phyloP scores from a whole-genome alignment of 2,888 invertebrate genomes.

The Plebejus argus region DNA sequence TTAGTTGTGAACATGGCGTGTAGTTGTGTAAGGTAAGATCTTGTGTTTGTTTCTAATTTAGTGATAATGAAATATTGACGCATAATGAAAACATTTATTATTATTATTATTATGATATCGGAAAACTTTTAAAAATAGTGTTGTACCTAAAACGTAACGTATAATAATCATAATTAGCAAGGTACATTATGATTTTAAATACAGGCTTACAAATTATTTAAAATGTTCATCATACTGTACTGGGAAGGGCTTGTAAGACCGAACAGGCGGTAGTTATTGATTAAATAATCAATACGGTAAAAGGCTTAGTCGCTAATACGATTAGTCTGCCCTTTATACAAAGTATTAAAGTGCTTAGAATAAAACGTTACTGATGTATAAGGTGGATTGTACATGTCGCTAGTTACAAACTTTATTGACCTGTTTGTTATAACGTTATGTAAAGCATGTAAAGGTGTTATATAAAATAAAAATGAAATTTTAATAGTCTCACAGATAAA shows the following conservation, averaged over 20 bases:
- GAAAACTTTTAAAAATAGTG: neutral
- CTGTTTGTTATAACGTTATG: neutral
- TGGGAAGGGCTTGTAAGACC: neutral
- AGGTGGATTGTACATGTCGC: neutral
- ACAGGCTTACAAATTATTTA: neutral
- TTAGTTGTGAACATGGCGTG: neutral
- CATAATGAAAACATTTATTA: no score
- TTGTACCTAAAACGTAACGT: neutral
- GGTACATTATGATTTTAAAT: neutral
- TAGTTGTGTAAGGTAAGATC: neutral
- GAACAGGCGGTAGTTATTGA: slow-evolving; percentile 1
- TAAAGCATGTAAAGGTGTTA: no score
- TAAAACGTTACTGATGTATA: neutral
- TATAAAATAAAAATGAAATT: no score
- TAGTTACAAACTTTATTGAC: neutral
- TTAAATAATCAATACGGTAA: slow-evolving; percentile 24
- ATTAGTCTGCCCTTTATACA: slow-evolving; percentile 28
- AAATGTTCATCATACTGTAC: neutral
- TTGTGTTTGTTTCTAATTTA: neutral
- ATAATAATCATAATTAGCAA: no score
- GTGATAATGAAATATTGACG: no score
- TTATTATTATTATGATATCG: no score
- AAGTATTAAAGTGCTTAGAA: neutral
- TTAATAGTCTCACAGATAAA: no score
- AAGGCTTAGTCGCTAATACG: slow-evolving; percentile 25